phyloP scores from a whole-genome alignment of 1,140 invertebrate species.

The Pseudomyrmex gracilis region DNA sequence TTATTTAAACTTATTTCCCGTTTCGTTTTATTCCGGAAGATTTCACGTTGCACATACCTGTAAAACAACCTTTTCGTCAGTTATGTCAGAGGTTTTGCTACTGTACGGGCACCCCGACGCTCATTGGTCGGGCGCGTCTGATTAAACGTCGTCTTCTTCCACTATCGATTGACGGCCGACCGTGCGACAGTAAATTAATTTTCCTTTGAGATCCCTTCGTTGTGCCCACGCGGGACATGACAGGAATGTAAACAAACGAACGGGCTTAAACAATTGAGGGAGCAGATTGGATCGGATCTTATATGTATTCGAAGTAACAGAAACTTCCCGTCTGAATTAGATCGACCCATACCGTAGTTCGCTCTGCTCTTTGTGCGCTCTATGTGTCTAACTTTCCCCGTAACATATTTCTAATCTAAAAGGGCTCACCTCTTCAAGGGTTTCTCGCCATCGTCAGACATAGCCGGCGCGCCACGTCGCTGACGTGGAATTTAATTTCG shows the following conservation, averaged over 20 bases:
- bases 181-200: conserved; percentile 43
- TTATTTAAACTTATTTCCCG: too few relatives aligned
- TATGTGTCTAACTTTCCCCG: conserved; percentile 27
- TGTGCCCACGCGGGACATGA: background rate
- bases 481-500: conserved; percentile 56
- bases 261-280: conserved; percentile 13
- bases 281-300: conserved; percentile 10
- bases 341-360: background rate
- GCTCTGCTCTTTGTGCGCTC: background rate
- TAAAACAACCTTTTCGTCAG: too few relatives aligned
- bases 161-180: conserved; percentile 38
- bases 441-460: conserved; percentile 33
- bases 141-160: conserved; percentile 55
- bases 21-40: too few relatives aligned
- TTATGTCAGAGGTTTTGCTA: background rate
- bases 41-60: background rate
- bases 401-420: conserved; percentile 42
- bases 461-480: conserved; percentile 46
- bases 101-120: too few relatives aligned
- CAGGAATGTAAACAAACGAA: conserved; percentile 28
- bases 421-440: conserved; percentile 20
- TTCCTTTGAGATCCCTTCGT: conserved; percentile 25
- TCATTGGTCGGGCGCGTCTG: conserved; percentile 10
- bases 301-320: background rate
- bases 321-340: background rate